phyloP scores from a whole-genome alignment of 92 coral and sea anemone genomes.

The Palythoa grandis region DNA sequence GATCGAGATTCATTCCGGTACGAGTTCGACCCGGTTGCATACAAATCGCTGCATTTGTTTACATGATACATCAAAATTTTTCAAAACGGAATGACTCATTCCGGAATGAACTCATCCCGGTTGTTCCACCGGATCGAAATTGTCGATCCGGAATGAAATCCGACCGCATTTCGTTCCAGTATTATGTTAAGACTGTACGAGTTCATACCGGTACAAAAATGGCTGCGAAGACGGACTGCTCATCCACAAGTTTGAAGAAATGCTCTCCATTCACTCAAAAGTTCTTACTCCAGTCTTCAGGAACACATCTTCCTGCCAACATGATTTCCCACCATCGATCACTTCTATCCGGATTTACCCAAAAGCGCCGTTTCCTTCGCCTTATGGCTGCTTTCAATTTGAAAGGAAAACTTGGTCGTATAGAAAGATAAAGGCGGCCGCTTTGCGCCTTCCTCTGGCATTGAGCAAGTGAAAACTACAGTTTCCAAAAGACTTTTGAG shows the following conservation, averaged over 20 bases:
- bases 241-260: not conserved
- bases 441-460: not conserved
- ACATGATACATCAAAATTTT: too few relatives aligned
- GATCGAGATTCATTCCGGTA: too few relatives aligned
- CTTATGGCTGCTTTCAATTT: not conserved
- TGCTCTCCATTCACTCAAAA: not conserved
- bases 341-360: not conserved
- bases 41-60: too few relatives aligned
- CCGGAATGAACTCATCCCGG: too few relatives aligned
- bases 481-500: constrained; percentile 1
- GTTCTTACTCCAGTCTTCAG: constrained; percentile 8
- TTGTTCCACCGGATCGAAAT: too few relatives aligned
- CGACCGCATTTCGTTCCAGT: too few relatives aligned
- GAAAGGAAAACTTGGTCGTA: not conserved
- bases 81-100: too few relatives aligned
- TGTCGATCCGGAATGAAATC: too few relatives aligned
- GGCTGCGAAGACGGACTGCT: not conserved
- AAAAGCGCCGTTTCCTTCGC: constrained; percentile 4
- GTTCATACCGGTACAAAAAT: too few relatives aligned
- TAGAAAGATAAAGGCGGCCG: not conserved
- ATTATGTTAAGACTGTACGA: too few relatives aligned
- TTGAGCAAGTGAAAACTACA: not conserved
- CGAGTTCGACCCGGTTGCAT: too few relatives aligned
- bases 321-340: constrained; percentile 2
- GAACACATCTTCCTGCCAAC: constrained; percentile 6